Percentiles rank a stretch among this genome's conserved stretches.
phyloP scores from a whole-genome alignment of 2,113 vertebrate genomes.

The Tyto alba region DNA sequence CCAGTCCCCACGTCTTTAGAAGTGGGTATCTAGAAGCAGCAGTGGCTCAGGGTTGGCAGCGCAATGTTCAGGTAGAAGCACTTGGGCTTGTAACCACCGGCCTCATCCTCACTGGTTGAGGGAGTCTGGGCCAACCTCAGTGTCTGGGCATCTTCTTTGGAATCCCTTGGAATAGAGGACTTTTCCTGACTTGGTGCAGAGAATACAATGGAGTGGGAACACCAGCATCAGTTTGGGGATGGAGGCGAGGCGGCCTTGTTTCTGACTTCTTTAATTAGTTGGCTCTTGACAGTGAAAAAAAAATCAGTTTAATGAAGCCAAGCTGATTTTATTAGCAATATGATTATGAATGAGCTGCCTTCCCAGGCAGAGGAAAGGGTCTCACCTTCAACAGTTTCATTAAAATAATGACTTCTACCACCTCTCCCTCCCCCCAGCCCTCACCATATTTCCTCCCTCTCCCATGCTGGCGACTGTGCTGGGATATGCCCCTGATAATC shows the following conservation, averaged over 20 bases:
- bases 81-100: rapidly evolving
- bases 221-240: background rate
- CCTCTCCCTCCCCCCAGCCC: background rate
- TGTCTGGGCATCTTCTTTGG: background rate
- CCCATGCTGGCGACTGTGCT: background rate
- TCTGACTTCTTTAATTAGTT: background rate
- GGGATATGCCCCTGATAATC: conserved; percentile 61
- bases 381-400: background rate
- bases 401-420: background rate
- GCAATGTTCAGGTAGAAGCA: background rate
- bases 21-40: background rate
- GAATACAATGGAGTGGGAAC: background rate
- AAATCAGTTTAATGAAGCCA: background rate
- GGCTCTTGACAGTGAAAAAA: background rate
- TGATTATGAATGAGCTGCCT: background rate
- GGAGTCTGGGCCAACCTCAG: background rate
- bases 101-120: background rate
- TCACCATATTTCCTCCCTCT: background rate
- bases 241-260: background rate
- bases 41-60: background rate
- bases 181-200: background rate
- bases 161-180: background rate
- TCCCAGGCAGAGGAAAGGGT: background rate
- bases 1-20: background rate
- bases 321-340: background rate